phyloP scores from a whole-genome alignment of 2,888 invertebrate species.

The Clanis bilineata region DNA sequence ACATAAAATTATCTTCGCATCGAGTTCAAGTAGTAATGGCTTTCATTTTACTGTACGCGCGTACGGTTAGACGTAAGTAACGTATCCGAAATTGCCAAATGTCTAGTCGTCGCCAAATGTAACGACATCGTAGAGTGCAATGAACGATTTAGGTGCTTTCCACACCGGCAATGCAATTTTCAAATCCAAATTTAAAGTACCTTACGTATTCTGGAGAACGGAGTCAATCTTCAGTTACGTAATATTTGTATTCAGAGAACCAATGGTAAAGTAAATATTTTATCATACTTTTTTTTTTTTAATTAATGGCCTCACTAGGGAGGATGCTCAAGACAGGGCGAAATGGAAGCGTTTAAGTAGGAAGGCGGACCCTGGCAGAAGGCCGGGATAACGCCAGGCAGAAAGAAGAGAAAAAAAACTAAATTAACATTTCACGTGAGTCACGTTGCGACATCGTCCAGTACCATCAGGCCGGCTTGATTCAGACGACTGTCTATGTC shows the following conservation, averaged over 20 bases:
- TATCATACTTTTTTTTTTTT: no score
- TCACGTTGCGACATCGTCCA: no score
- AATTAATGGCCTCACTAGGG: no score
- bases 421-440: no score
- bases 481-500: no score
- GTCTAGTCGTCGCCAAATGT: conserved; percentile 30
- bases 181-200: neutral
- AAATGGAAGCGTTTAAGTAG: no score
- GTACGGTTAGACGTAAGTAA: conserved; percentile 31
- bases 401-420: no score
- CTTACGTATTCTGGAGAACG: neutral
- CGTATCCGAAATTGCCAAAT: conserved; percentile 42
- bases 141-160: conserved; percentile 42
- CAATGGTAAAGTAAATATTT: no score
- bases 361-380: no score
- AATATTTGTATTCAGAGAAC: neutral
- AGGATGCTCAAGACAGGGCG: no score
- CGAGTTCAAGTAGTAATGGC: conserved; percentile 15
- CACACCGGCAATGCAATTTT: conserved; percentile 38
- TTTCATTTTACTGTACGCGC: conserved; percentile 25
- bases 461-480: no score
- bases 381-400: no score
- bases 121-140: conserved; percentile 43
- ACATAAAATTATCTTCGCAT: neutral
- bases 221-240: neutral